phyloP scores from a whole-genome alignment of 2,888 invertebrate genomes.

The Drosophila siamana region DNA sequence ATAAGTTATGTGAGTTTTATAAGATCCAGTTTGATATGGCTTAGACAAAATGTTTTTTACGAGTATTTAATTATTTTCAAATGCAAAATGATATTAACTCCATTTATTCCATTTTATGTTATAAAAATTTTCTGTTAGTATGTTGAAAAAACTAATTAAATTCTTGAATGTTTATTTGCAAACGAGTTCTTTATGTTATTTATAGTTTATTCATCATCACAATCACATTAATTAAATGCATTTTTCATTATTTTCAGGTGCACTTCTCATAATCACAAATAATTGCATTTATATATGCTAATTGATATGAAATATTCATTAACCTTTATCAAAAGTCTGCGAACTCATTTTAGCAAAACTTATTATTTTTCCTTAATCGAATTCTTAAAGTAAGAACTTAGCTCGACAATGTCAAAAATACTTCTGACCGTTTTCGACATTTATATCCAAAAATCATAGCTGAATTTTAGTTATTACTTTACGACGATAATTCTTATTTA shows the following conservation, averaged over 20 bases:
- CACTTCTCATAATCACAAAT: not conserved
- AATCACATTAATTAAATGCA: not conserved
- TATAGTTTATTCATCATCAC: not conserved
- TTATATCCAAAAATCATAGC: constrained; percentile 7
- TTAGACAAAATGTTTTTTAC: no score
- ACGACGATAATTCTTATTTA: constrained; percentile 3
- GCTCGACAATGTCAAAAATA: constrained; percentile 2
- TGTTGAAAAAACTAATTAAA: not conserved
- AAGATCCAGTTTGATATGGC: no score
- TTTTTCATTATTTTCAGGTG: not conserved
- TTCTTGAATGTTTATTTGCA: not conserved
- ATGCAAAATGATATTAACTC: no score
- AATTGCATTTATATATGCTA: not conserved
- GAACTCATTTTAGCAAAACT: constrained; percentile 21
- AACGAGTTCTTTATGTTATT: not conserved
- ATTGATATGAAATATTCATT: not conserved
- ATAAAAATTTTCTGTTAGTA: no score
- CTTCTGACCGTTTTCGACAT: not conserved
- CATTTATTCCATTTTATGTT: no score
- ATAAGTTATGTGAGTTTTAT: no score
- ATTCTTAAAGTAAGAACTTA: not conserved
- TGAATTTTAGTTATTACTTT: constrained; percentile 10
- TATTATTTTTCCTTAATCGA: not conserved
- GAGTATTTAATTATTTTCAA: no score
- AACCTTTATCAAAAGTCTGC: constrained; percentile 10